Percentiles rank a stretch among this genome's conserved stretches.
phyloP scores from a whole-genome alignment of 2,888 invertebrate genomes.

The Cosmorhoe ocellata region DNA sequence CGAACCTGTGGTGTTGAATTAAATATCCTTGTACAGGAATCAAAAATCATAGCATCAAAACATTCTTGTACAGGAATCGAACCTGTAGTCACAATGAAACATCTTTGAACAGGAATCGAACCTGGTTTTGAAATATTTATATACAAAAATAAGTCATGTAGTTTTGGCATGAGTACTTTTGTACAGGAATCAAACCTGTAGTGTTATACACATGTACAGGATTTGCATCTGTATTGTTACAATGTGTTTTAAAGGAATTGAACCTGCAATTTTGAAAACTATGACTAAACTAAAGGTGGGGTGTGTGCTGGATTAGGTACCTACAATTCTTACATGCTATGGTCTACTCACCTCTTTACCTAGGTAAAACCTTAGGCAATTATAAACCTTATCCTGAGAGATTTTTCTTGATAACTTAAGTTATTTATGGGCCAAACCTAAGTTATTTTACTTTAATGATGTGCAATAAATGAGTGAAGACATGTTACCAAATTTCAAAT shows the following conservation, averaged over 20 bases:
- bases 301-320: too few species aligned
- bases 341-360: too few species aligned
- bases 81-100: background rate
- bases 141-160: slow-evolving; percentile 1
- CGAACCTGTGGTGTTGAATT: slow-evolving; percentile 16
- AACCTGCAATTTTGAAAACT: background rate
- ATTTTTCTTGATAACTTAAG: too few species aligned
- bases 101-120: slow-evolving; percentile 33
- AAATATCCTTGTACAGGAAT: slow-evolving; percentile 13
- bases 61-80: background rate
- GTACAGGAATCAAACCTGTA: slow-evolving; percentile 6
- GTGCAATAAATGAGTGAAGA: too few species aligned
- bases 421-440: too few species aligned
- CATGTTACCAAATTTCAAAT: too few species aligned
- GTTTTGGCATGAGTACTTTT: background rate
- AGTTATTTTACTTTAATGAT: too few species aligned
- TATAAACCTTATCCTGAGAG: too few species aligned
- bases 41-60: slow-evolving; percentile 10
- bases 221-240: slow-evolving; percentile 14
- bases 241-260: background rate
- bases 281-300: too few species aligned
- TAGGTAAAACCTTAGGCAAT: too few species aligned
- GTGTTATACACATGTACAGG: background rate
- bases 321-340: too few species aligned
- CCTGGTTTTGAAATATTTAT: slow-evolving; percentile 8